Base-by-base conservation (phyloP, 1,140 invertebrate species). In the Anadara kagoshimensis region DNA sequence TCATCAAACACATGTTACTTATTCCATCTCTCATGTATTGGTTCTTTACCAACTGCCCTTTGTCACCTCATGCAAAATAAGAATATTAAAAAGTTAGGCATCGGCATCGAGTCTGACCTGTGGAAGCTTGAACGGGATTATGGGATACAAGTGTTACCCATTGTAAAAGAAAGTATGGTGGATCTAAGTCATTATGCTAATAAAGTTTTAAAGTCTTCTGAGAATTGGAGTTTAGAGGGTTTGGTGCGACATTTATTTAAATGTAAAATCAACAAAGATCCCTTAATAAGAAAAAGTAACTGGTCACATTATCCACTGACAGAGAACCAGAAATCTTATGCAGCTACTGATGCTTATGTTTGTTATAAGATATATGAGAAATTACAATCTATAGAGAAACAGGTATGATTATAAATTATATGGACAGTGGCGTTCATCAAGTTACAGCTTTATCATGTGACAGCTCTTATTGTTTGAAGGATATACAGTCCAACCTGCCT, bases 151-250 rank as follows among this genome's bases (percentile, higher is more conserved):
- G 75, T 78, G 4, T 56, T 70, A 62, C 58, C 73, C 12, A 69
- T 79, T 10, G 22, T 81, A 8, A 71, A 78, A 64, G 68, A 77
- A 24, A 75, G 75, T 57, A 68, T 68, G 14, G 64, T 79, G 11
- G 80, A 81, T 51, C 58, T 81, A 1, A 67, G 66, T 22, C 53
- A 59, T 29, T 54, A 76, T 10, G 80, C 78, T 5, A 81, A 81
- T 54, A 66, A 69, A 43, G 71, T 73, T 36, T 44, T 79, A 11
- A 75, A 65, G 10, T 49, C 68, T 18, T 47, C 65, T 24, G 77
- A 81, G 71, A 77, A 72, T 36, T 81, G 80, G 80, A 81, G 80
- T 71, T 68, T 81, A 45, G 80, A 77, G 47, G 80, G 80, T 16
- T 47, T 81, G 14, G 49, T 73, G 18, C 72, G 59, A 53, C 74